These are phyloP conservation scores for Amia ocellicauda DNA, from an alignment of 2,113 vertebrate species.

Conservation along the genomic window DNA sequence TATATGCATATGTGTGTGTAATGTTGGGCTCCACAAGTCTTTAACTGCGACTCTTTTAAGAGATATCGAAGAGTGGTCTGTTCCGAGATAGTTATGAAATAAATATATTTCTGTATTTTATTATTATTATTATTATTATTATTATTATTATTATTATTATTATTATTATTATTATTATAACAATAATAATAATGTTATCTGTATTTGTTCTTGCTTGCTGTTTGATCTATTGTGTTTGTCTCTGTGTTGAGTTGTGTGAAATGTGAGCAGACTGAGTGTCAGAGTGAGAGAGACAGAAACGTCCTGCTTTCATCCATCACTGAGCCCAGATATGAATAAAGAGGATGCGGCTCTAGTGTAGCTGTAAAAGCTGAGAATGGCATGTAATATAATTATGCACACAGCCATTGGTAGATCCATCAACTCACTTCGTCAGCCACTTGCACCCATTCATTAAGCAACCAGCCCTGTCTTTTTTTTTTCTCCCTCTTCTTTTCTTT, in stretches of 20 bases:
- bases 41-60: no score
- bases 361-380: conserved; percentile 47
- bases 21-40: no score
- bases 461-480: conserved; percentile 49
- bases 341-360: conserved; percentile 36
- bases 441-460: conserved; percentile 48
- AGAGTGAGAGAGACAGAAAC: conserved; percentile 50
- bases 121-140: no score
- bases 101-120: no score
- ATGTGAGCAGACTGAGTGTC: neutral
- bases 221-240: conserved; percentile 33
- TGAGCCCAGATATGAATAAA: conserved; percentile 54
- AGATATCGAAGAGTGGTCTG: no score
- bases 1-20: no score
- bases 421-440: conserved; percentile 46
- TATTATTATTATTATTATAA: no score
- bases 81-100: no score
- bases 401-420: conserved; percentile 56
- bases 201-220: no score
- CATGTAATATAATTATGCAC: conserved; percentile 65
- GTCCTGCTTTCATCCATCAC: conserved; percentile 57
- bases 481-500: no score
- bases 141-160: no score
- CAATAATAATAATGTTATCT: no score
- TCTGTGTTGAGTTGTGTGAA: conserved; percentile 11